Evolutionary conservation across 1,140 invertebrate genomes (phyloP).

Genomic region (Leptinotarsa texana): DNA sequence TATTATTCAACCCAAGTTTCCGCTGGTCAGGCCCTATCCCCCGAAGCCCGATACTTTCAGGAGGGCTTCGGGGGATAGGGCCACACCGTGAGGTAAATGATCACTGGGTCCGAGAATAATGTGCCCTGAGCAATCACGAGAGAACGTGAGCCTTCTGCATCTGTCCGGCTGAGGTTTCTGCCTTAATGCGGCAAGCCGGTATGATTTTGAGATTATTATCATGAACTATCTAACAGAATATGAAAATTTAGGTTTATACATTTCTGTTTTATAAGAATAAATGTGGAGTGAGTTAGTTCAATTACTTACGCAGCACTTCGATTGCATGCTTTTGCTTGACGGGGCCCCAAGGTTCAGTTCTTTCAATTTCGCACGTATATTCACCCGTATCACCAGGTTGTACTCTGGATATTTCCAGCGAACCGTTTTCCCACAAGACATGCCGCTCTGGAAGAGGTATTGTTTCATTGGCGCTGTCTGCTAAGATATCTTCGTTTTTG

Average conservation of each 20-base stretch:
- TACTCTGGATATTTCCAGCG: slow-evolving; percentile 67
- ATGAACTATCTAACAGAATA: neutral
- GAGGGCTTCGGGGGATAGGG: no score
- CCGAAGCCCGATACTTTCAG: no score
- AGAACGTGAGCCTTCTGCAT: no score
- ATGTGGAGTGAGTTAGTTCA: no score
- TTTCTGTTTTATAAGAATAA: neutral
- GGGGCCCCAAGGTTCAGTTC: slow-evolving; percentile 62
- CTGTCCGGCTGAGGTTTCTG: no score
- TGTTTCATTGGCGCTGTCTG: slow-evolving; percentile 63
- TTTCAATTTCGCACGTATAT: slow-evolving; percentile 71
- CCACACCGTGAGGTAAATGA: no score
- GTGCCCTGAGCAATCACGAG: no score
- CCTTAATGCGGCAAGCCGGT: no score
- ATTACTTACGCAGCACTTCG: slow-evolving; percentile 73
- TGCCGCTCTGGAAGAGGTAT: slow-evolving; percentile 60
- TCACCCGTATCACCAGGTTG: slow-evolving; percentile 69
- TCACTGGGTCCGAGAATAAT: no score
- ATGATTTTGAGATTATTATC: neutral
- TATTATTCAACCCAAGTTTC: no score
- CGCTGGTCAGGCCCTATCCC: no score
- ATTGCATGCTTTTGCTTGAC: slow-evolving; percentile 73
- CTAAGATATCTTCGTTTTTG: slow-evolving; percentile 63
- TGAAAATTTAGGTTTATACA: neutral
- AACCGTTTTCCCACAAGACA: slow-evolving; percentile 69